Base-by-base conservation (phyloP, 2,113 vertebrate genomes). In the Andinoacara biseriatus region DNA sequence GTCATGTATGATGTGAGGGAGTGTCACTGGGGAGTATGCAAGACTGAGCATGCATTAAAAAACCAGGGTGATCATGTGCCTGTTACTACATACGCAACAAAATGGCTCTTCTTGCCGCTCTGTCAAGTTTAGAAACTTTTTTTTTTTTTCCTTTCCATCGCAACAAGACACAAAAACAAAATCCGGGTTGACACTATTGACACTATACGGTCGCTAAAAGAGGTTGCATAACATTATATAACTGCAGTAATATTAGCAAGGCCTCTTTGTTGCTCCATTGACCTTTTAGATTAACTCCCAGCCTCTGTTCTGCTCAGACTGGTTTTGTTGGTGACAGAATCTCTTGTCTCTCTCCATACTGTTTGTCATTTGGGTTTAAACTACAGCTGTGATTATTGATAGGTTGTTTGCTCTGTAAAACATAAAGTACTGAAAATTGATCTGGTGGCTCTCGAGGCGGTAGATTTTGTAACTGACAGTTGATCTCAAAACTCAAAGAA, bases 141-240 rank as follows among this genome's bases (percentile, higher is more conserved):
- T 77, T 5, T 79, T 22, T 86, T 77, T 62, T 63, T 79, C 22
- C 33, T 18, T 7, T 54, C 79, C 22, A 56, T 79, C 29, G 72
- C 54, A 57, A 54, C 54, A 46, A 58, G 31, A n/a, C 33, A 72
- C 38, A 84, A 78, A 75, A 78, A 77, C 56, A 85, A 52, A 78
- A 80, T 81, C 61, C 52, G n/a, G 35, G 15, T 62, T 84, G 86
- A 76, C 58, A 24, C 52, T 24, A 58, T 57, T 81, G 84, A 72
- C 58, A 35, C 56, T 35, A 62, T 85, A 72, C 79, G 86, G 82
- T 69, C 33, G 13, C 67, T 79, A 60, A 75, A 57, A 49, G 63
- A 81, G 46, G 59, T 89, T 91, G 76, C 84, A 74, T 87, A 89
- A 92, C 77, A 54, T 86, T 89, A 87, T 85, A 83, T 86, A 90